Conservation (phyloP, 1,140 invertebrate genomes). For the Idris sp. region DNA sequence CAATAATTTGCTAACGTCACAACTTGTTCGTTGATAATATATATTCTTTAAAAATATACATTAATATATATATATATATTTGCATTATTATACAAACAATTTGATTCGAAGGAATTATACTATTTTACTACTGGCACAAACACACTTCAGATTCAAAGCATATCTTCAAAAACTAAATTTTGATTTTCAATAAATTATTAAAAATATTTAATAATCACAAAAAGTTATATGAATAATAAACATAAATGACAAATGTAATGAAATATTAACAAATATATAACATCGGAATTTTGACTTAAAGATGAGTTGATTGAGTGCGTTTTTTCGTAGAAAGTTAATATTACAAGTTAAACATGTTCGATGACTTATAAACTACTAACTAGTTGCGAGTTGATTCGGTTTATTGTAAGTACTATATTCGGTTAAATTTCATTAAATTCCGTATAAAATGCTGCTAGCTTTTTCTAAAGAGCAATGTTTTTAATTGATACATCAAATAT, state of each 20-base stretch:
- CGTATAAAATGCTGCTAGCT: constrained; percentile 14
- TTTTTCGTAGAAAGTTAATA: neutral
- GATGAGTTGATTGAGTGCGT: no score
- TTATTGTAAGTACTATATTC: constrained; percentile 7
- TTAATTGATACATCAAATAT: no score
- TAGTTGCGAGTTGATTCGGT: constrained; percentile 7
- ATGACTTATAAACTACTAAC: constrained; percentile 5
- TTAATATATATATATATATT: constrained; percentile 39
- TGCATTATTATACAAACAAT: constrained; percentile 15
- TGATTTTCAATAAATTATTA: no score
- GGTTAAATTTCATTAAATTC: neutral
- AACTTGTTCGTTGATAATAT: constrained; percentile 9
- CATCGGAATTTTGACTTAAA: no score
- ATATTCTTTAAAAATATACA: constrained; percentile 33
- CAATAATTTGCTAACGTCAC: constrained; percentile 12
- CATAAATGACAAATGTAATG: no score
- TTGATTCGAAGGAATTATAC: constrained; percentile 30
- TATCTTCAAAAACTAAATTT: no score
- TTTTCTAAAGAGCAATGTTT: constrained; percentile 6
- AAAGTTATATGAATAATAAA: no score
- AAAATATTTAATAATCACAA: no score
- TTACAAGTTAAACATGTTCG: constrained; percentile 13
- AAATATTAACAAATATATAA: no score
- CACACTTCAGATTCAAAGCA: constrained; percentile 4
- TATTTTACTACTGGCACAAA: constrained; percentile 30